Percentiles rank a stretch among this genome's conserved stretches.
These are phyloP conservation scores for Narcine bancroftii DNA, from an alignment of 2,113 vertebrate genomes.

Conservation along the genomic window DNA sequence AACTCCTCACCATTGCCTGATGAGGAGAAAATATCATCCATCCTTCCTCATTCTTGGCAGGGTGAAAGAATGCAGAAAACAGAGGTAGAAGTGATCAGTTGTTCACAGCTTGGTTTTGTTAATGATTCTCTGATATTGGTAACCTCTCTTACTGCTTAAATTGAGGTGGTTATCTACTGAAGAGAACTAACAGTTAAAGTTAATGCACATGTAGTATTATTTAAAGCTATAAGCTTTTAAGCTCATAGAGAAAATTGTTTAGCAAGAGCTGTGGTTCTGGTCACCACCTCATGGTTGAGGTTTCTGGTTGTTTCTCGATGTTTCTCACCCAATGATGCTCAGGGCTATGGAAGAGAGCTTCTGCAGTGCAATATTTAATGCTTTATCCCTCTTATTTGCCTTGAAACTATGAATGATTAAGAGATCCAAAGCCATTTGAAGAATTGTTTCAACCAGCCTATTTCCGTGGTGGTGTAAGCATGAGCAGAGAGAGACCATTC, in stretches of 20 bases:
- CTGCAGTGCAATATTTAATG: neutral
- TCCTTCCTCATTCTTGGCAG: too few relatives aligned
- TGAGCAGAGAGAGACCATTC: neutral
- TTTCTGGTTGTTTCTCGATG: neutral
- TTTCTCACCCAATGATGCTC: neutral
- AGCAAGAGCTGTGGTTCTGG: neutral
- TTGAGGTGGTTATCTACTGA: neutral
- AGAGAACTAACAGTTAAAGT: neutral
- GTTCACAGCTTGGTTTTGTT: neutral
- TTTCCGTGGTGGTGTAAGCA: neutral
- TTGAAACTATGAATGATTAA: neutral
- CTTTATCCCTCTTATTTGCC: neutral
- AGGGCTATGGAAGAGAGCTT: neutral
- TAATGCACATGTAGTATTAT: neutral
- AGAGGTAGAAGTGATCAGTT: neutral
- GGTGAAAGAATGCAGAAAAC: neutral
- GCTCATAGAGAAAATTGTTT: neutral
- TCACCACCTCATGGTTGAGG: neutral
- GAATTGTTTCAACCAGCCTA: slow-evolving; percentile 2
- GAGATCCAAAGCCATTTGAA: neutral
- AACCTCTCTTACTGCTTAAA: neutral
- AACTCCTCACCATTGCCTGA: neutral
- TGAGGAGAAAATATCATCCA: neutral
- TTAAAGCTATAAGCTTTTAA: neutral
- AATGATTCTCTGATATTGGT: neutral